Conservation (phyloP, 2,797 vertebrate species). For the Rallus crepitans region DNA sequence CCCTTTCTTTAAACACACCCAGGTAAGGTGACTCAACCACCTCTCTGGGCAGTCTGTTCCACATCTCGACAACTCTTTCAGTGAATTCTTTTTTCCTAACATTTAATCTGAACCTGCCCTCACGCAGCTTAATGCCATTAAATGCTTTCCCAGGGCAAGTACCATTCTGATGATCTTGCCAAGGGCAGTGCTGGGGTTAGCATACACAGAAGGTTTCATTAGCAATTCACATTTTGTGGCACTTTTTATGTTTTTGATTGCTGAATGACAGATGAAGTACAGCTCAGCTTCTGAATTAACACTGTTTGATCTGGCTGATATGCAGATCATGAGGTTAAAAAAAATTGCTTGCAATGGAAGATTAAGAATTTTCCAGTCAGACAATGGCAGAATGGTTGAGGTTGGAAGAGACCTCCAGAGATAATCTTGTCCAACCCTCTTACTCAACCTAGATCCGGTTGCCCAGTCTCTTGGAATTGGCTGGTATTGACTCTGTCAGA, state of each 20-base stretch:
- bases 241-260: neutral
- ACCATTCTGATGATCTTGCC: neutral
- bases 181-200: neutral
- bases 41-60: too few relatives aligned
- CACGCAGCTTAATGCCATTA: too few relatives aligned
- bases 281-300: neutral
- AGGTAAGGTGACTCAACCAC: too few relatives aligned
- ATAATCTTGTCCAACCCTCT: accelerated
- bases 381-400: neutral
- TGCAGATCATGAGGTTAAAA: neutral
- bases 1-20: too few relatives aligned
- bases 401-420: neutral
- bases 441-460: neutral
- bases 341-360: neutral
- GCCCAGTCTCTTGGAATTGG: too few relatives aligned
- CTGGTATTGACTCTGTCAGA: too few relatives aligned
- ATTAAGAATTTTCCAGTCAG: neutral
- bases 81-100: too few relatives aligned
- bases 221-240: neutral
- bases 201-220: neutral
- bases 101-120: too few relatives aligned
- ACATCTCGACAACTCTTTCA: too few relatives aligned
- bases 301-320: neutral
- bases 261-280: neutral
- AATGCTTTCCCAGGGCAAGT: neutral